A percentile compares a stretch with the other conserved stretches of the same genome.
phyloP scores from a whole-genome alignment of 2,113 vertebrate genomes.

The Brevimyrus niger region DNA sequence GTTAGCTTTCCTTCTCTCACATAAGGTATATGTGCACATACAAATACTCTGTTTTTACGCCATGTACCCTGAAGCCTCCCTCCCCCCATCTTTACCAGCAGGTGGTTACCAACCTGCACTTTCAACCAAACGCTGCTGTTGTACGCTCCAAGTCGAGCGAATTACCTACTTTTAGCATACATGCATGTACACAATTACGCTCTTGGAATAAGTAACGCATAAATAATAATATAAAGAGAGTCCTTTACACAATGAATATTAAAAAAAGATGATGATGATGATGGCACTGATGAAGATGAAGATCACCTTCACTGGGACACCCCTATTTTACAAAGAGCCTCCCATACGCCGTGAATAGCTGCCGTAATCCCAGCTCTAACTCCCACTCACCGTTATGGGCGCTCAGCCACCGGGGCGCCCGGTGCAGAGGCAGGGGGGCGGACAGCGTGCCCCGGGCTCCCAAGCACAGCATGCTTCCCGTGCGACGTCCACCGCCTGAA shows the following conservation, averaged over 20 bases:
- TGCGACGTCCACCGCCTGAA: slow-evolving; percentile 79
- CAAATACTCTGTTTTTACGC: neutral
- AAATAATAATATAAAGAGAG: neutral
- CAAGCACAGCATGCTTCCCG: slow-evolving; percentile 91
- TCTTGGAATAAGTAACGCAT: neutral
- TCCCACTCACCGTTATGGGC: slow-evolving; percentile 82
- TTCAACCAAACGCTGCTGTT: neutral
- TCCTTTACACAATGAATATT: neutral
- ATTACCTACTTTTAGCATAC: neutral
- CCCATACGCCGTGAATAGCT: neutral
- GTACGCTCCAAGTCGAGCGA: neutral
- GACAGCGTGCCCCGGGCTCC: slow-evolving; percentile 91
- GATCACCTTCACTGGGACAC: neutral
- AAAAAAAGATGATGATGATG: neutral
- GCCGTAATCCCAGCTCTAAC: neutral
- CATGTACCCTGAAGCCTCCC: neutral
- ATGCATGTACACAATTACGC: neutral
- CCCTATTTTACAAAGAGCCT: neutral
- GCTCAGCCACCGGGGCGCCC: slow-evolving; percentile 92
- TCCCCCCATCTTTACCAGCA: neutral
- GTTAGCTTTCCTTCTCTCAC: neutral
- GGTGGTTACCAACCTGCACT: neutral
- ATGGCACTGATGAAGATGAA: neutral
- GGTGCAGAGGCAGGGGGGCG: slow-evolving; percentile 90
- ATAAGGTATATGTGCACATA: neutral